A percentile compares a stretch with the other conserved stretches of the same genome.
Evolutionary conservation across 2,888 invertebrate genomes (phyloP).

Genomic region (Aleiodes leptofemur): DNA sequence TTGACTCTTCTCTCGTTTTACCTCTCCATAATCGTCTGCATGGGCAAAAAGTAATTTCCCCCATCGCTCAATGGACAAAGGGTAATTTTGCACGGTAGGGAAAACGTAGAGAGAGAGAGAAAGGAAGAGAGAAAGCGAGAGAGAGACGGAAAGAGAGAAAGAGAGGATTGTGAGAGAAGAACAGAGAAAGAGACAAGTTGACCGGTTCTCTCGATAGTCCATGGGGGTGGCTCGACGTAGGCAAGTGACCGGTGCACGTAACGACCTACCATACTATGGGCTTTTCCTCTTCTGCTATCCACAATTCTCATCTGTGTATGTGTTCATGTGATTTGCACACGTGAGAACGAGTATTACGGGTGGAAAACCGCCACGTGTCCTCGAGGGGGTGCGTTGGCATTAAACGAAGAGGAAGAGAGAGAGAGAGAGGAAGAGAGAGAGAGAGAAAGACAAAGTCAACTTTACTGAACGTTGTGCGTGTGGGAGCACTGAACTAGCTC

Average conservation of each 20-base stretch:
- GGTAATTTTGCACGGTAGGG: conserved; percentile 70
- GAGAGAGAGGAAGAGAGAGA: conserved; percentile 2
- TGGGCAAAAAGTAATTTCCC: conserved; percentile 74
- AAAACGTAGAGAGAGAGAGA: conserved; percentile 55
- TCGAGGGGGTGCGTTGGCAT: conserved; percentile 60
- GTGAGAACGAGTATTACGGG: conserved; percentile 35
- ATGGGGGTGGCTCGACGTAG: conserved; percentile 58
- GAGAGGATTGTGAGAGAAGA: conserved; percentile 23
- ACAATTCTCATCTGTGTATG: conserved; percentile 40
- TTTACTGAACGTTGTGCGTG: conserved; percentile 20
- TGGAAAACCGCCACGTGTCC: conserved; percentile 62
- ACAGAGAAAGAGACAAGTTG: conserved; percentile 45
- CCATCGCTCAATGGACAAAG: conserved; percentile 69
- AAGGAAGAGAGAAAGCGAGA: conserved; percentile 23
- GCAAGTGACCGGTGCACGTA: conserved; percentile 73
- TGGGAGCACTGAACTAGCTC: conserved; percentile 44
- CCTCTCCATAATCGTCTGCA: conserved; percentile 68
- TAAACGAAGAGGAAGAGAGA: conserved; percentile 28
- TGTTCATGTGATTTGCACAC: conserved; percentile 25
- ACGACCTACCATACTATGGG: conserved; percentile 62
- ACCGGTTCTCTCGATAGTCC: conserved; percentile 46
- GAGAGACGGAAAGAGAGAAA: neutral
- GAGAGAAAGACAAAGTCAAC: conserved; percentile 31
- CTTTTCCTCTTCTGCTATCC: conserved; percentile 42
- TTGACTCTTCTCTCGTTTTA: conserved; percentile 58